Evolutionary conservation across 2,888 invertebrate genomes (phyloP), one percentile per base, ranked within the genome.

Genomic region (Netelia inedita): DNA sequence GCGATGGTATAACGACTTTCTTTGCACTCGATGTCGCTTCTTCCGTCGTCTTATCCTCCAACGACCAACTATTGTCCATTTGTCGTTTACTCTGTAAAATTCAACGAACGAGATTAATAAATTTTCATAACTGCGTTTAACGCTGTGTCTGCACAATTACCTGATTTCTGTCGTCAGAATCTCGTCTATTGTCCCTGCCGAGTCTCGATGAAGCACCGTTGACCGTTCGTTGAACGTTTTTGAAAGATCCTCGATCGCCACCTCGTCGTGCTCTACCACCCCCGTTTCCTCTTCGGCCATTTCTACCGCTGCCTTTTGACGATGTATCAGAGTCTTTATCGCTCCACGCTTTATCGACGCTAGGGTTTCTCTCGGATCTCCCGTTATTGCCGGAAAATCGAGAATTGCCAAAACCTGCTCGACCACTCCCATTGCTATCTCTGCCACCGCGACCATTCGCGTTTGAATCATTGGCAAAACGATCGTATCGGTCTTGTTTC

Each of bases 241-340:
- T 78, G 41, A 80, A 85, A 57, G 57, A 65, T n/a, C 69, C 59
- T 19, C 82, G 83, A 43, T 85, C 83, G 43, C 46, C 68, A 14
- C 53, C 82, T 19, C 79, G 50, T 28, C 83, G 66, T 10, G 75
- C 80, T 72, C 80, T 61, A 53, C 71, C 69, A 16, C 79, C 59
- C 11, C 73, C 78, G 41, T 83, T 61, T 86, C 83, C 87, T 43
- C 85, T 86, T 16, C 83, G 78, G 3, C 88, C 88, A 10, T 89
- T 86, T 81, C 86, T 89, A 6, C 87, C 86, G 53, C 90, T 89
- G 35, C 89, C 81, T 79, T 82, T 88, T 2, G 88, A 90, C 0
- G 91, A 92, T 11, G 89, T 88, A 80, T 91, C 91, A 0, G 91
- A 92, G 66, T 92, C 91, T 72, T 89, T 92, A 53, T 93, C 92